phyloP scores from a whole-genome alignment of 1,140 invertebrate genomes.

The Zophobas morio region DNA sequence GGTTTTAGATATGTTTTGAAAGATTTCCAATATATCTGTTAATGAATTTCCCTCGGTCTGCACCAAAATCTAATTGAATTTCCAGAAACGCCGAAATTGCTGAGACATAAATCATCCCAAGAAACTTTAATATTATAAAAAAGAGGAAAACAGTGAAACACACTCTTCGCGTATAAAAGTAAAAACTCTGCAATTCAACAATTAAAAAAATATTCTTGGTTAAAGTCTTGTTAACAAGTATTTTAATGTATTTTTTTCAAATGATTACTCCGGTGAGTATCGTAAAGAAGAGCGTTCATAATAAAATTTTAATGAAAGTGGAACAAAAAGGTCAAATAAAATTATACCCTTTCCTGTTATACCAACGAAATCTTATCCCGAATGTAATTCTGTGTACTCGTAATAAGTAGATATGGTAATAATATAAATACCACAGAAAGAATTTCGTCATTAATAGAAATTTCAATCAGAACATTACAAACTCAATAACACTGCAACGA shows the following conservation, averaged over 20 bases:
- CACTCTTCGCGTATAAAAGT: not conserved
- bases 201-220: not conserved
- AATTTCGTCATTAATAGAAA: too few species aligned
- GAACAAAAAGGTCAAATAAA: too few species aligned
- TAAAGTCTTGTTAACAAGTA: not conserved
- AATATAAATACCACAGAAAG: too few species aligned
- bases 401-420: too few species aligned
- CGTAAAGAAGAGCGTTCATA: not conserved
- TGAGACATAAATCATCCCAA: not conserved
- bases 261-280: not conserved
- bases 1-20: slow-evolving; percentile 1
- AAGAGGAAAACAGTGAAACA: not conserved
- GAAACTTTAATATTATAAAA: not conserved
- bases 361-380: too few species aligned
- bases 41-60: slow-evolving; percentile 5
- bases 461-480: too few species aligned
- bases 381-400: too few species aligned
- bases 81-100: not conserved
- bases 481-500: too few species aligned
- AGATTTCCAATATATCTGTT: slow-evolving; percentile 20
- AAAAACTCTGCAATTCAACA: not conserved
- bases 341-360: too few species aligned
- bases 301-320: too few species aligned
- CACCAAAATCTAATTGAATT: slow-evolving; percentile 23
- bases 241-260: not conserved